Base-by-base conservation (phyloP, 1,140 invertebrate genomes). In the Brachionus calyciflorus region DNA sequence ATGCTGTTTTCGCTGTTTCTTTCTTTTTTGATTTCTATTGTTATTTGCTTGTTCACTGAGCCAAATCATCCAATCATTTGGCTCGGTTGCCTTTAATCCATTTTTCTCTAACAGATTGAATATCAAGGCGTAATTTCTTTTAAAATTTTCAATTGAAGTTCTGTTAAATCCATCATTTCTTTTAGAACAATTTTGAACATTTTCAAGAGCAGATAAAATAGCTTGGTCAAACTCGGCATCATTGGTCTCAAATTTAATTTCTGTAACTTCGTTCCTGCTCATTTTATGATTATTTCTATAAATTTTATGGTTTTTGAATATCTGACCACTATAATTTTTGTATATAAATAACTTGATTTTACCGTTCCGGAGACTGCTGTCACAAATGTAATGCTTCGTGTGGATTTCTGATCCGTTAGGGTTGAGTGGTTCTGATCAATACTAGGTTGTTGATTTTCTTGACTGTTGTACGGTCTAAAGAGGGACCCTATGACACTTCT, bases 211-310 rank as follows among this genome's bases (percentile, higher is more conserved):
- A 10, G 51, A 55, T 55, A 55, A 26, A 55, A 55, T 55, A 26
- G 51, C 51, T 55, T 55, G 51, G 55, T 60, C 55, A 26, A 60
- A 17, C 33, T 60, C 51, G 30, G 51, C 51, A 30, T 60, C 26
- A 60, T 60, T 30, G 33, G 28, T n/a, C 30, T 60, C 30, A 1
- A n/a, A 60, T 3, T 60, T 30, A 30, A 60, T 60, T 24, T 30
- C 33, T 4, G 55, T 37, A 40, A 30, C 33, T 60, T 60, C 55
- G n/a, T n/a, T n/a, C n/a, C n/a, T n/a, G n/a, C n/a, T n/a, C n/a
- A n/a, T n/a, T n/a, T n/a, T n/a, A n/a, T n/a, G n/a, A n/a, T n/a
- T n/a, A n/a, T n/a, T n/a, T n/a, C n/a, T n/a, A n/a, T n/a, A n/a
- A n/a, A n/a, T n/a, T n/a, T n/a, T n/a, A n/a, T n/a, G n/a, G n/a